Conservation (phyloP, 1,140 invertebrate genomes). For the Nephila pilipes region DNA sequence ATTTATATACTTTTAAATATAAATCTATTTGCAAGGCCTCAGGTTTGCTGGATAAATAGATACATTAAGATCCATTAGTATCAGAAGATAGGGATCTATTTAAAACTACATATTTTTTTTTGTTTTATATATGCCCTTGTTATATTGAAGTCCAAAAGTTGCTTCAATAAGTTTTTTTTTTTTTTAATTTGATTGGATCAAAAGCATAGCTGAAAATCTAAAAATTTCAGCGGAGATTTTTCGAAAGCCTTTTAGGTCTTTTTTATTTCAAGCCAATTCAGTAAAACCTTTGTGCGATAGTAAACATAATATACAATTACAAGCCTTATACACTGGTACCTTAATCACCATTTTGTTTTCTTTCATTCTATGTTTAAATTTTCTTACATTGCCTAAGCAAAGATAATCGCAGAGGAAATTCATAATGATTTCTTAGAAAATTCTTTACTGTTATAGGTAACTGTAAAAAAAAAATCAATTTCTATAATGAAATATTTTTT, state of each 20-base stretch:
- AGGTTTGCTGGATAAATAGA: no score
- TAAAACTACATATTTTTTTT: no score
- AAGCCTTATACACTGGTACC: background rate
- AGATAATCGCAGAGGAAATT: no score
- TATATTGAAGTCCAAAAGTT: background rate
- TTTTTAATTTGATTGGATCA: background rate
- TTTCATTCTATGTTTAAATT: background rate
- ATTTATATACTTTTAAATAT: no score
- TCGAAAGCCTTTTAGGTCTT: background rate
- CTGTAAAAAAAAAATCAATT: no score
- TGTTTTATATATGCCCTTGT: background rate
- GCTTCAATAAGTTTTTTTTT: background rate
- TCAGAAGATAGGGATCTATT: no score
- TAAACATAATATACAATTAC: conserved; percentile 11
- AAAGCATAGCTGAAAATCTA: conserved; percentile 7
- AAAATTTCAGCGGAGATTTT: background rate
- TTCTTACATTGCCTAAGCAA: background rate
- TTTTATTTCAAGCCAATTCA: background rate
- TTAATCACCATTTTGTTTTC: background rate
- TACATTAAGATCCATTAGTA: no score
- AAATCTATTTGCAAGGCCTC: no score
- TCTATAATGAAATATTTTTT: background rate
- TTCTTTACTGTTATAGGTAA: no score
- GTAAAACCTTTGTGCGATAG: conserved; percentile 6
- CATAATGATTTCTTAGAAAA: no score